A percentile compares a stretch with the other conserved stretches of the same genome.
Evolutionary conservation across 2,888 invertebrate genomes (phyloP).

Genomic region (Pterostichus niger): DNA sequence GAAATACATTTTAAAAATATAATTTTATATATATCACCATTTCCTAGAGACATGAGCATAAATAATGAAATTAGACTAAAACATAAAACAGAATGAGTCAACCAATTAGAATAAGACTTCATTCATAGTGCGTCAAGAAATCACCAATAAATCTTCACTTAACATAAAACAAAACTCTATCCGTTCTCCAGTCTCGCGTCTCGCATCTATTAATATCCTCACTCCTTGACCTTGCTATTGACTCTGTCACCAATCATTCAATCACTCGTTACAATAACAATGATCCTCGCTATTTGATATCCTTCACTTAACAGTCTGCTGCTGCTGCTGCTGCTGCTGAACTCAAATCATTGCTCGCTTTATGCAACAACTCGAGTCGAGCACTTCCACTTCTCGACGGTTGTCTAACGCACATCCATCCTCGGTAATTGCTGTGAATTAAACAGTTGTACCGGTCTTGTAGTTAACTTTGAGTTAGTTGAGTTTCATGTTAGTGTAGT

Average conservation of each 20-base stretch:
- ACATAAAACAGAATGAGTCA: no score
- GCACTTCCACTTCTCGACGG: slow-evolving; percentile 1
- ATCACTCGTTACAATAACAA: slow-evolving; percentile 28
- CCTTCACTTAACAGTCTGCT: slow-evolving; percentile 5
- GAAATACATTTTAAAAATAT: no score
- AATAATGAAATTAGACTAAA: no score
- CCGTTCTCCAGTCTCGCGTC: not conserved
- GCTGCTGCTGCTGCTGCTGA: slow-evolving; percentile 18
- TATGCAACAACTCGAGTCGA: not conserved
- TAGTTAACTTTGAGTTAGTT: not conserved
- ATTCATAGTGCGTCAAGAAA: no score
- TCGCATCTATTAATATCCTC: slow-evolving; percentile 17
- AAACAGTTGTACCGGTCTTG: not conserved
- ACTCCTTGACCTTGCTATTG: slow-evolving; percentile 35
- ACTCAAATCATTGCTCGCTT: no score
- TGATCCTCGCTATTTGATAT: slow-evolving; percentile 35
- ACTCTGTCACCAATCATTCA: slow-evolving; percentile 12
- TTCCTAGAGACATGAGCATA: no score
- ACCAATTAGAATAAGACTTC: no score
- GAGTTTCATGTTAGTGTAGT: not conserved
- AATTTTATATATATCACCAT: no score
- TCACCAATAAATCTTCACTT: no score
- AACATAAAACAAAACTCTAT: no score
- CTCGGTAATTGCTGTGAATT: slow-evolving; percentile 37
- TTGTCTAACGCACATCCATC: not conserved